Evolutionary conservation across 2,888 invertebrate species (phyloP).

Genomic region (Drosophila merina): DNA sequence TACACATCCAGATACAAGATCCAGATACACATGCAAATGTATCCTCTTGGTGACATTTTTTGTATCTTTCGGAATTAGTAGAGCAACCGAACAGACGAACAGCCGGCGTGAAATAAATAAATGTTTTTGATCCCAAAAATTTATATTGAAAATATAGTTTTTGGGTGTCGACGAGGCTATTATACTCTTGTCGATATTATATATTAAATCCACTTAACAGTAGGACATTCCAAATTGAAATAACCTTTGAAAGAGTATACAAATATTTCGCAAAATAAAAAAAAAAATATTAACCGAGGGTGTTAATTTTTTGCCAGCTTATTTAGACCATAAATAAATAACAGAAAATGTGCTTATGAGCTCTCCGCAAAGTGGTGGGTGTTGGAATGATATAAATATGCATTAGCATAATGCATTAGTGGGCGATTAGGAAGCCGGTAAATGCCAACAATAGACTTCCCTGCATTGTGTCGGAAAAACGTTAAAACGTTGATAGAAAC

Average conservation of each 20-base stretch:
- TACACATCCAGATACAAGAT: constrained; percentile 35
- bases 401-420: constrained; percentile 43
- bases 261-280: not conserved
- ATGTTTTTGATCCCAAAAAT: constrained; percentile 18
- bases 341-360: constrained; percentile 37
- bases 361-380: constrained; percentile 40
- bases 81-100: constrained; percentile 15
- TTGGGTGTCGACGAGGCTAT: not conserved
- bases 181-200: not conserved
- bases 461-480: constrained; percentile 16
- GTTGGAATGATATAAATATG: constrained; percentile 46
- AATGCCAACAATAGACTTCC: constrained; percentile 1
- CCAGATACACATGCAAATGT: constrained; percentile 17
- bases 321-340: constrained; percentile 62
- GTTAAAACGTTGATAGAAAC: constrained; percentile 55
- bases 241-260: not conserved
- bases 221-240: too few species aligned
- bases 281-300: constrained; percentile 33
- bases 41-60: constrained; percentile 61
- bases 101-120: constrained; percentile 37
- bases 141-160: not conserved
- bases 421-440: constrained; percentile 32
- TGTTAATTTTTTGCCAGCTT: constrained; percentile 56
- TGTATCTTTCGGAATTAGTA: constrained; percentile 47
- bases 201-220: too few species aligned